Base-by-base conservation (phyloP, 2,888 invertebrate genomes). In the Meghimatium bilineatum region DNA sequence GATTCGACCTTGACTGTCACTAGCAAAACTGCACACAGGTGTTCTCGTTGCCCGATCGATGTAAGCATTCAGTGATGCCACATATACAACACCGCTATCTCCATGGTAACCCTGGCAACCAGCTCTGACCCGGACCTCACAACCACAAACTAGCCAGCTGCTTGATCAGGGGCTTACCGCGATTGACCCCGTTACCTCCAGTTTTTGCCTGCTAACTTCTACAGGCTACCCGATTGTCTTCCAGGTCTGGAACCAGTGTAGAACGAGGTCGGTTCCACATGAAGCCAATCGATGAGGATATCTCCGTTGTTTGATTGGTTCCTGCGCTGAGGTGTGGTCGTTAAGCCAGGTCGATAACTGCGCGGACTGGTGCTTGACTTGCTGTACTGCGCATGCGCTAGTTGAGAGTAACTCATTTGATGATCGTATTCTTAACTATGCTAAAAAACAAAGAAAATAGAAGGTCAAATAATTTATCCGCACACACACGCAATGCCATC, bases 51-150 rank as follows among this genome's bases (percentile, higher is more conserved):
- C 23, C 38, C n/a, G 26, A 8, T 5, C 26, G n/a, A 49, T 49
- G 72, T 74, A 74, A 74, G n/a, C 29, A 74, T 29, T 14, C 72
- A n/a, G 29, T 29, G 1, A 29, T 14, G 17, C 29, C 23, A 44
- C 71, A 23, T 17, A 56, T 26, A 44, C 26, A 49, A 26, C 49
- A 29, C 44, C 49, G 10, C 38, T 1, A 49, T n/a, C 29, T 74
- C 8, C 12, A n/a, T 49, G n/a, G 72, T 74, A 74, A 74, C 72
- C 72, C 29, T 49, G 29, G 72, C 72, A 74, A 74, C 72, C 44
- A 49, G 49, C 29, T 44, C 17, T 5, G n/a, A 74, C 56, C 44
- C n/a, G 72, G 72, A 49, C 72, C n/a, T 29, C 12, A 29, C n/a
- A 44, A 49, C 29, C 29, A 44, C 1, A 5, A 74, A 38, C 3